Base-by-base conservation (phyloP, 2,888 invertebrate genomes). In the Sclerodermus sp. region DNA sequence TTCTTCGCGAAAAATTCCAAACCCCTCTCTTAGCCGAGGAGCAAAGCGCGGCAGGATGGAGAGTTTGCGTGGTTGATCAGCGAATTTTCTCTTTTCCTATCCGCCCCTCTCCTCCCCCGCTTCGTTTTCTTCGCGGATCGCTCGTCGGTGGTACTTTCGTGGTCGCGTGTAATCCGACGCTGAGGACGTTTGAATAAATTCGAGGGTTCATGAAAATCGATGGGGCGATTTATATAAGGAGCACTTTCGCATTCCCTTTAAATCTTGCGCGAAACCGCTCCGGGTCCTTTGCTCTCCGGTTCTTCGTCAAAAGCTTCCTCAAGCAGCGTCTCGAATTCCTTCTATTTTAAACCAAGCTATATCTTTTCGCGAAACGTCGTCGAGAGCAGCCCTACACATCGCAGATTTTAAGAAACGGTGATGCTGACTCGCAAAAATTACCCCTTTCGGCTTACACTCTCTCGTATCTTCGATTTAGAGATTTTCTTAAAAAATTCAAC, bases 301-400 rank as follows among this genome's bases (percentile, higher is more conserved):
- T 31, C 34, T 43, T 14, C 34, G 14, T 17, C 14, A 30, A 15
- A 43, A 32, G 43, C 43, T 13, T 9, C 32, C 12, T 32, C 43
- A 23, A 23, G 9, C 13, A 23, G 39, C 47, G 40, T 52, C 53
- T 60, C 34, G 14, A 41, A 18, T 48, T 54, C 41, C 41, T 14
- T n/a, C 41, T 41, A 41, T 41, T 41, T 41, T 41, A 29, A 41
- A 23, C 41, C 29, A 3, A 32, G 41, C 29, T 23, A 23, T 41
- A 41, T 41, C 18, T 41, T 59, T 63, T 58, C 55, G 51, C 61
- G 55, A 61, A 57, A 53, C 49, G 50, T 51, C 36, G 55, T 54
- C 56, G 57, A 53, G 56, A 56, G 60, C 60, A 57, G 55, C 17
- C 39, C 4, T 6, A 5, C 45, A 29, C 13, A 39, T 3, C 14